Evolutionary conservation across 2,113 vertebrate species (phyloP).

Genomic region (Trinectes maculatus): DNA sequence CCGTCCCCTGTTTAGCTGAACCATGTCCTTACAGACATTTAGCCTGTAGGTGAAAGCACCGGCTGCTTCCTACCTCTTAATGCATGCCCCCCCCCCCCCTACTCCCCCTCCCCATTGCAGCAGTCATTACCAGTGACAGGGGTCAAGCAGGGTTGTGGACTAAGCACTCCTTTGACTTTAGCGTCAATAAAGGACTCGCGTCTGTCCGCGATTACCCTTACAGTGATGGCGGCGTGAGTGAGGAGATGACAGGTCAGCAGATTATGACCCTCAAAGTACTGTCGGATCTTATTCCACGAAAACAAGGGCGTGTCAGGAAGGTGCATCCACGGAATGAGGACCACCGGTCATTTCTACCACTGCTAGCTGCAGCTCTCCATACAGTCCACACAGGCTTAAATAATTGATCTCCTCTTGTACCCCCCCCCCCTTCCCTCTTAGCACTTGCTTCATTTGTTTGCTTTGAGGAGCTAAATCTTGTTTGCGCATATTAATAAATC

Average conservation of each 20-base stretch:
- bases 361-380: slow-evolving; percentile 50
- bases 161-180: slow-evolving; percentile 68
- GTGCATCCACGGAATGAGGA: slow-evolving; percentile 14
- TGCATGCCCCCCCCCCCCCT: slow-evolving; percentile 58
- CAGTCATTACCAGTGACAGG: slow-evolving; percentile 72
- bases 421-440: slow-evolving; percentile 45
- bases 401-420: slow-evolving; percentile 69
- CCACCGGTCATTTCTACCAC: slow-evolving; percentile 21
- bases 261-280: slow-evolving; percentile 24
- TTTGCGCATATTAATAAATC: slow-evolving; percentile 82
- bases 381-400: slow-evolving; percentile 61
- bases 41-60: slow-evolving; percentile 33
- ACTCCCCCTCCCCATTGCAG: slow-evolving; percentile 65
- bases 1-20: slow-evolving; percentile 11
- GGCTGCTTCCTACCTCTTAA: slow-evolving; percentile 28
- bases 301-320: slow-evolving; percentile 17
- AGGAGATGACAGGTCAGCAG: slow-evolving; percentile 42
- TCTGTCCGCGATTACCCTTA: slow-evolving; percentile 67
- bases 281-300: slow-evolving; percentile 1
- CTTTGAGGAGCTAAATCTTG: slow-evolving; percentile 83
- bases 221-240: slow-evolving; percentile 44
- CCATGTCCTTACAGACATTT: slow-evolving; percentile 28
- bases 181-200: slow-evolving; percentile 73
- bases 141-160: slow-evolving; percentile 74
- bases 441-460: slow-evolving; percentile 81